These are phyloP conservation scores for Chrysocyon brachyurus DNA, from an alignment of 2,797 vertebrate species.

Conservation along the genomic window DNA sequence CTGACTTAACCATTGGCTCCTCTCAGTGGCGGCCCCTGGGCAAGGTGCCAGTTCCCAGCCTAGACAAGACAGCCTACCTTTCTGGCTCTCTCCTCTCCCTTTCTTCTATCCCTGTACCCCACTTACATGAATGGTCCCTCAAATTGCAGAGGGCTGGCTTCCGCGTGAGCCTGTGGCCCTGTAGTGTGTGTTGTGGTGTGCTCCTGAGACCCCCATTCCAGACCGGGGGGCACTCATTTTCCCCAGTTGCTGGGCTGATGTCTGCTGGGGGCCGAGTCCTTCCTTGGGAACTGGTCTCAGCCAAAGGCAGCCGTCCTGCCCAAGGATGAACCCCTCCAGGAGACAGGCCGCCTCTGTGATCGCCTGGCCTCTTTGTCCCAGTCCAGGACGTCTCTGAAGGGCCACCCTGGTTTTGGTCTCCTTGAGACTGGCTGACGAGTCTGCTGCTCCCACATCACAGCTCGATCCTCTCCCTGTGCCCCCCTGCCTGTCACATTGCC, in stretches of 20 bases:
- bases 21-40: not conserved
- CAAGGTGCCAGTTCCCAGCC: too few species aligned
- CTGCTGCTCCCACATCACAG: rapidly evolving
- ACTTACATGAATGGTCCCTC: not conserved
- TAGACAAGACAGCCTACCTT: not conserved
- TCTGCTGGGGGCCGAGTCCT: not conserved
- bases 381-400: not conserved
- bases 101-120: rapidly evolving
- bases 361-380: too few species aligned
- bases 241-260: not conserved
- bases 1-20: too few species aligned
- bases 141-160: not conserved
- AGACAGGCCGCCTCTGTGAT: too few species aligned
- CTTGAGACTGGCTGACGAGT: not conserved
- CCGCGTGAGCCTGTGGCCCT: rapidly evolving
- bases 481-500: not conserved
- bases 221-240: not conserved
- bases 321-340: not conserved
- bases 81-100: not conserved
- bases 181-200: not conserved
- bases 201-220: not conserved
- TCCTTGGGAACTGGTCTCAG: not conserved
- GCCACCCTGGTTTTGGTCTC: not conserved
- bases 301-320: too few species aligned
- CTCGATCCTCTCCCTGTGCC: too few species aligned